Evolutionary conservation across 2,888 invertebrate species (phyloP), one percentile per base, ranked within the genome.

Genomic region (Ecdyonurus torrentis): DNA sequence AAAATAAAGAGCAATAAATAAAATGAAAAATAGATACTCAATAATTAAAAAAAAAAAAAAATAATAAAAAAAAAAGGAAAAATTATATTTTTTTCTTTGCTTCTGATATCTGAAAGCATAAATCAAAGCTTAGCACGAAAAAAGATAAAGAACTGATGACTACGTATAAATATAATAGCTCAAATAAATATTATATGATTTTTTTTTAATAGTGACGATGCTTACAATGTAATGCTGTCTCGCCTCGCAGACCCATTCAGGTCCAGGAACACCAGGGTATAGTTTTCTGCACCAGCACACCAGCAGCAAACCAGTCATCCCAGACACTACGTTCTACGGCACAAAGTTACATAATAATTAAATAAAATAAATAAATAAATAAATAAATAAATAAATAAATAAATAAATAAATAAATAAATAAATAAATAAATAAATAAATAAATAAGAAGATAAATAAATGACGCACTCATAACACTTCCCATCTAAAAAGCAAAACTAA

Each of bases 271-370:
- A 55, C 74, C 74, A 7, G 76, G 76, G 68, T 75, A 74, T 65
- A 75, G 74, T 66, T 75, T 74, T 59, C 74, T 72, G 65, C 74
- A 76, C 68, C 75, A 76, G 66, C 75, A 75, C 3, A 77, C 67
- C 59, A 77, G 71, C 23, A 74, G 67, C 50, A 76, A 68, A 20
- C 76, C 77, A 10, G 75, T 66, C 20, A 76, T 70, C 52, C 77
- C 76, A 19, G 76, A 75, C 23, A 74, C 64, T 37, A 76, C 65
- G 37, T 75, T 70, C 77, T 77, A 69, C 22, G n/a, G n/a, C n/a
- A n/a, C n/a, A n/a, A n/a, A n/a, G n/a, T n/a, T n/a, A n/a, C n/a
- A n/a, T n/a, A n/a, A n/a, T n/a, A n/a, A n/a, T n/a, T n/a, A n/a
- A n/a, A n/a, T n/a, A n/a, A n/a, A n/a, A n/a, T n/a, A n/a, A n/a